phyloP scores from a whole-genome alignment of 2,113 vertebrate species.

The Propithecus coquereli region DNA sequence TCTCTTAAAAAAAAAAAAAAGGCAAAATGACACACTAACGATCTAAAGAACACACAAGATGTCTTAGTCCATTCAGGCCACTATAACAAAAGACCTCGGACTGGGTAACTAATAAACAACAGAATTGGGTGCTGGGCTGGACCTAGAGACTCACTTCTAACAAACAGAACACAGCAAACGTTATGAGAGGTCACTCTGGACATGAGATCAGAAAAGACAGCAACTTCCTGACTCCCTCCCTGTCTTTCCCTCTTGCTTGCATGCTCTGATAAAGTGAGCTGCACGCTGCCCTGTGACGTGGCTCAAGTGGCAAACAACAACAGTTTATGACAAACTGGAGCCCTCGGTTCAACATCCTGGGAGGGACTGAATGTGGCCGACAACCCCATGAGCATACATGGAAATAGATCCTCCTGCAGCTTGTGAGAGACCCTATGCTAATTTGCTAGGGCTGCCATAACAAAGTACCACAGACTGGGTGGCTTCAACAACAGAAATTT shows the following conservation, averaged over 20 bases:
- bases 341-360: neutral
- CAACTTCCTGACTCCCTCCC: neutral
- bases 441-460: neutral
- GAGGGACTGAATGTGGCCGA: too few relatives aligned
- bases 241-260: neutral
- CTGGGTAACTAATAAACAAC: neutral
- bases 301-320: neutral
- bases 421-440: neutral
- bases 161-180: neutral
- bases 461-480: neutral
- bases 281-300: neutral
- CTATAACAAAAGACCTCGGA: neutral
- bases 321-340: neutral
- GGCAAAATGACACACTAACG: neutral
- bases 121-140: too few relatives aligned
- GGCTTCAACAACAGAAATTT: neutral
- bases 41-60: neutral
- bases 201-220: neutral
- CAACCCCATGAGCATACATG: fast-evolving
- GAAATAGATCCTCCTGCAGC: neutral
- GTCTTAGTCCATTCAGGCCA: neutral
- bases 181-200: neutral
- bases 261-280: neutral
- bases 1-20: neutral
- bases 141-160: neutral